Evolutionary conservation across 2,888 invertebrate genomes (phyloP), one percentile per base, ranked within the genome.

Genomic region (Mimas tiliae): DNA sequence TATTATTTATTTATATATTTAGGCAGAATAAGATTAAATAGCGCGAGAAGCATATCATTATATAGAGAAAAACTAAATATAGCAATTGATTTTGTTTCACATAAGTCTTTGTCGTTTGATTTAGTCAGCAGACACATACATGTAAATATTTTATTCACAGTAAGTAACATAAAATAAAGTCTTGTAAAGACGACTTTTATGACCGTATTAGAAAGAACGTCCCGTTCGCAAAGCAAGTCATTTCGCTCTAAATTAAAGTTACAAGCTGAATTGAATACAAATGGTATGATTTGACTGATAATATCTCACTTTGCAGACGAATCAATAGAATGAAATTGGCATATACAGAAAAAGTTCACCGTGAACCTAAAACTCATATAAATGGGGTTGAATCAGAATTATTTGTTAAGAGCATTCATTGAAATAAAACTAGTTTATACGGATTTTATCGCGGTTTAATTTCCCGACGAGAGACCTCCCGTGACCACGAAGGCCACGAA

Each of bases 301-400:
- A 33, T 38, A 58, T 58, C 16, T 58, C 38, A 58, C 19, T 53
- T 53, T 19, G 55, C 42, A 42, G 58, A 16, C 34, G n/a, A 58
- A 38, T 58, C 58, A 58, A 42, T 58, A 42, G 27, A 12, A 6
- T 38, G 19, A 11, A 58, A 4, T 27, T 21, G 51, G 21, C 19
- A 21, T 21, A 16, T 51, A 51, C 48, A 16, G 48, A 48, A 48
- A 48, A 6, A 11, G n/a, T n/a, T 50, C 1, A 8, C 50, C 0
- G 6, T 50, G 50, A 6, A 47, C 14, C 4, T 1, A 14, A 47
- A 38, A 7, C 8, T 48, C 6, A 48, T 16, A 48, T 16, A 48
- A 16, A n/a, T 48, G 6, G 16, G 7, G 48, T 48, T 48, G 16
- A 48, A 48, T 47, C n/a, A 14, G 14, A 47, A 2, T 47, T 8